Evolutionary conservation across 2,113 vertebrate genomes (phyloP).

Genomic region (Fukomys damarensis): DNA sequence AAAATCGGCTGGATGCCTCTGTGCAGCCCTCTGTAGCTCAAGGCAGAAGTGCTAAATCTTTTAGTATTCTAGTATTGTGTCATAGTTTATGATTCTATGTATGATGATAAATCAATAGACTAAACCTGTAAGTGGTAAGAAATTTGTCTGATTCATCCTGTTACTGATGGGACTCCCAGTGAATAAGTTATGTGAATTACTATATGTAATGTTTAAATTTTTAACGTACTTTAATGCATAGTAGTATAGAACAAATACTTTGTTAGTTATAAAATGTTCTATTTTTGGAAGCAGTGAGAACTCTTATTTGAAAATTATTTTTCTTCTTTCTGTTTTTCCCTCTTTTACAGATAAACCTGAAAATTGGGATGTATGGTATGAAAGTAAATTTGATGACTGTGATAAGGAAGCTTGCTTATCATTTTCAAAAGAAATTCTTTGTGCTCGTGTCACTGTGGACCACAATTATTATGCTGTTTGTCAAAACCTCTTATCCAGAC

Average conservation of each 20-base stretch:
- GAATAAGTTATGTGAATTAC: neutral
- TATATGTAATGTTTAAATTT: neutral
- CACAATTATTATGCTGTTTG: slow-evolving; percentile 99
- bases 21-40: neutral
- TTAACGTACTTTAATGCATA: neutral
- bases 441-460: slow-evolving; percentile 96
- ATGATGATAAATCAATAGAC: neutral
- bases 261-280: neutral
- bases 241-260: neutral
- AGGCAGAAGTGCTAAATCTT: neutral
- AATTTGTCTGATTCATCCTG: neutral
- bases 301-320: slow-evolving; percentile 42
- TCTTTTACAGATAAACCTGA: slow-evolving; percentile 95
- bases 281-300: neutral
- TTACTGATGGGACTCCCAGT: neutral
- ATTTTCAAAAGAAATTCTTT: slow-evolving; percentile 98
- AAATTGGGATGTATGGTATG: slow-evolving; percentile 98
- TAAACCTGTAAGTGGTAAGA: neutral
- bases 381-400: slow-evolving; percentile 98
- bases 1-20: neutral
- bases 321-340: slow-evolving; percentile 52
- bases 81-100: neutral
- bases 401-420: slow-evolving; percentile 98
- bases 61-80: neutral
- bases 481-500: slow-evolving; percentile 97